Evolutionary conservation across 1,140 invertebrate genomes (phyloP), one percentile per base, ranked within the genome.

Genomic region (Apolygus lucorum): DNA sequence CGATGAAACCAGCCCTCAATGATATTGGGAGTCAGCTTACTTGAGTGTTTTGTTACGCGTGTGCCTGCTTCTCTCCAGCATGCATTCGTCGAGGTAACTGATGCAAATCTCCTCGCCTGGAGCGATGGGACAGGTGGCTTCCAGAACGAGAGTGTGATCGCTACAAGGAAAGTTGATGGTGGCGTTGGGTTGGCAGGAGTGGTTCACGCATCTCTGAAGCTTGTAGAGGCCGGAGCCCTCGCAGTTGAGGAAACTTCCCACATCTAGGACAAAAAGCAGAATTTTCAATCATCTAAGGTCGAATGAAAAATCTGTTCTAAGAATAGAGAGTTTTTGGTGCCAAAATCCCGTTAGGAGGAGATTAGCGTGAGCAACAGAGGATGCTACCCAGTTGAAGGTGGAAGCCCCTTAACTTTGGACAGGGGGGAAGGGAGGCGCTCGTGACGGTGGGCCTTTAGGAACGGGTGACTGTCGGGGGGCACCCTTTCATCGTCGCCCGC

Each of bases 181-280:
- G 1, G 93, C 92, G 81, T 96, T 97, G 2, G 95, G 93, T 0
- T 82, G 77, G 78, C 95, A 98, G 77, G 92, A 96, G 78, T 98
- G 95, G 81, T 98, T 98, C 68, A 90, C 87, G 34, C 88, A 82
- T 77, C 93, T 95, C 78, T 97, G 94, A 0, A 91, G 73, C 21
- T 82, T 75, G 80, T 92, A 98, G 0, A 98, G 79, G 1, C 91
- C 95, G 21, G 93, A 94, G 1, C 95, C 95, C 84, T 98, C 95
- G 78, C 90, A 94, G 78, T 97, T 93, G 17, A 97, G 78, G 78
- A 97, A 98, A 70, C 86, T 82, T 62, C 93, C 95, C 59, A 90
- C 88, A 77, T 89, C 91, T 94, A 77, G 28, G 79, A 79, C 72
- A 67, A 52, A 52, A 17, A 67, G n/a, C n/a, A n/a, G n/a, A n/a